Evolutionary conservation across 2,113 vertebrate genomes (phyloP).

Genomic region (Ammodramus savannarum): DNA sequence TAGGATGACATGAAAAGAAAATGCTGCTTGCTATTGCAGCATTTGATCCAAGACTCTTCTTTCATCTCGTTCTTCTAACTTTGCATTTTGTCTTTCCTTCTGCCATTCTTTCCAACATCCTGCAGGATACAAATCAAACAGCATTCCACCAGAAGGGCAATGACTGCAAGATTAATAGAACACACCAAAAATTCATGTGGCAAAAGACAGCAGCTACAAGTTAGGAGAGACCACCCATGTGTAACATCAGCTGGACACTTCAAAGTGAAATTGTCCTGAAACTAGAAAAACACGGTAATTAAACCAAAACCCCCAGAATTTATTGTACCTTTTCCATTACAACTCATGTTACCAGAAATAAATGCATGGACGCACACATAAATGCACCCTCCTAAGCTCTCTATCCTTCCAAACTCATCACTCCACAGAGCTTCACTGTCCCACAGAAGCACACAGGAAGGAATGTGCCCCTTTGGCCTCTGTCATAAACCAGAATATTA

Average conservation of each 20-base stretch:
- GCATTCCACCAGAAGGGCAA: not conserved
- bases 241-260: not conserved
- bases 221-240: not conserved
- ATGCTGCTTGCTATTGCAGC: conserved; percentile 5
- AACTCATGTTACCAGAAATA: not conserved
- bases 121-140: conserved; percentile 22
- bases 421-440: not conserved
- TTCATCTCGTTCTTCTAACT: conserved; percentile 16
- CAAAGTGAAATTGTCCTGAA: not conserved
- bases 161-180: not conserved
- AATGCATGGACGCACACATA: not conserved
- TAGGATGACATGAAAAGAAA: conserved; percentile 30
- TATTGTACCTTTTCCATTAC: not conserved
- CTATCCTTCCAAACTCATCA: not conserved
- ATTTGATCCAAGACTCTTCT: conserved; percentile 22
- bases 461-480: accelerated
- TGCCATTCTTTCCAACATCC: not conserved
- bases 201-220: not conserved
- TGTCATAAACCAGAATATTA: not conserved
- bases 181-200: not conserved
- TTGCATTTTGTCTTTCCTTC: not conserved
- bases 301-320: not conserved
- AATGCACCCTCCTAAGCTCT: not conserved
- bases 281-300: not conserved
- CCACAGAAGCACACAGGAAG: not conserved